Evolutionary conservation across 2,113 vertebrate genomes (phyloP), one percentile per base, ranked within the genome.

Genomic region (Petroica traversi): DNA sequence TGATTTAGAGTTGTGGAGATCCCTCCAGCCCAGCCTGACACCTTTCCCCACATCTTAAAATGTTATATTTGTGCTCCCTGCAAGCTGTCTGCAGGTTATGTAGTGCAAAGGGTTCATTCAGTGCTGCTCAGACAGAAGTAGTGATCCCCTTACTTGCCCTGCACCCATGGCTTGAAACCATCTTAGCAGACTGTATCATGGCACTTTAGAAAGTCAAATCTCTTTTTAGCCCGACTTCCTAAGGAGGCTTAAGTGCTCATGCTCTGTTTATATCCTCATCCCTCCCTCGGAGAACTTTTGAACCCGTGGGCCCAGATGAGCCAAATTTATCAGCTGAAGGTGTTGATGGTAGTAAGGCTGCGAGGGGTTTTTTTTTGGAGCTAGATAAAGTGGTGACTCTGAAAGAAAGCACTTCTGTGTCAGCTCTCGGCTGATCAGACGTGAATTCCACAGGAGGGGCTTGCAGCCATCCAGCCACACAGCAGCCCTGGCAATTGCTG

Each of bases 221-320:
- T 91, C 89, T 88, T 95, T 96, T 87, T 87, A 95, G 91, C 73
- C 73, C 0, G 18, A 49, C 86, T 95, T 93, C 76, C 89, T 95
- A 89, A 97, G 93, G 51, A 92, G 88, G 91, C 91, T 97, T 97
- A 96, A 93, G 68, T 43, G 59, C 63, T 95, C 75, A 43, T 74
- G 94, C 92, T 90, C 85, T 83, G 92, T 95, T 96, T 95, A 88
- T 94, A 92, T 95, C 88, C 74, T 90, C 82, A 88, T 88, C 91
- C 88, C 51, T 94, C 31, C 55, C 40, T 63, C 62, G 0, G 5
- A 86, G 95, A 95, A 94, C 94, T 97, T 94, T 88, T 93, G 95
- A 97, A 93, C 95, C 83, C 23, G 2, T 40, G 25, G 85, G 85
- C 72, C 36, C 19, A 23, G 79, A 92, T 83, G 75, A 95, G 64